phyloP scores from a whole-genome alignment of 1,140 invertebrate genomes.

The Drosophila dunni region DNA sequence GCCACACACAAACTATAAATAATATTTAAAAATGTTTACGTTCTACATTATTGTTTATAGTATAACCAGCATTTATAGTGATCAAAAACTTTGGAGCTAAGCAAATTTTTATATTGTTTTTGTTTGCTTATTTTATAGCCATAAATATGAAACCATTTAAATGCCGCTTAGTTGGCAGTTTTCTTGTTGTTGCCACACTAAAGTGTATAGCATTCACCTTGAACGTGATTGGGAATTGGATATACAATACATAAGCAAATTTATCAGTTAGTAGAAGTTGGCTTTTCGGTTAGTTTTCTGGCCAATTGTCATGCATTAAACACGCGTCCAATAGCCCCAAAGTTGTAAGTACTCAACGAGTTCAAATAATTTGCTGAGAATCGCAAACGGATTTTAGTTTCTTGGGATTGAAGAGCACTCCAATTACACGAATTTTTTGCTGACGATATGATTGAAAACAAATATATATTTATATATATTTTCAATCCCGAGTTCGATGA shows the following conservation, averaged over 20 bases:
- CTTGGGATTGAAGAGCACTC: constrained; percentile 30
- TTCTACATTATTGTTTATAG: background rate
- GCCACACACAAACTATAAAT: constrained; percentile 21
- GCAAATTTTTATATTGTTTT: constrained; percentile 11
- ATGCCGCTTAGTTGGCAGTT: constrained; percentile 29
- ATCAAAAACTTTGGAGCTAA: constrained; percentile 11
- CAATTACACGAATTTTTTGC: constrained; percentile 58
- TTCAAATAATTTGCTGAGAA: constrained; percentile 53
- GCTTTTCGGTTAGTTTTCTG: constrained; percentile 14
- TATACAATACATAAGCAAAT: constrained; percentile 23
- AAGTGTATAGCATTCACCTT: constrained; percentile 67
- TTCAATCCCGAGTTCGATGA: constrained; percentile 33
- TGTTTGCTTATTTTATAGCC: background rate
- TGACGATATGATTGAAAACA: constrained; percentile 53
- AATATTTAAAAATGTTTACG: constrained; percentile 38
- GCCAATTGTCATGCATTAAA: constrained; percentile 42
- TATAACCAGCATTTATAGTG: background rate
- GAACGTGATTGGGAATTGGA: constrained; percentile 75
- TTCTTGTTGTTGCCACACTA: constrained; percentile 15
- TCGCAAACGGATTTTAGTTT: constrained; percentile 42
- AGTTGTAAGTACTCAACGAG: constrained; percentile 10
- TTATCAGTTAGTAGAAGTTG: background rate
- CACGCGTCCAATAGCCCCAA: constrained; percentile 40
- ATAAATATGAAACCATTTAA: constrained; percentile 16
- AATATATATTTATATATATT: background rate